Evolutionary conservation across 2,888 invertebrate species (phyloP).

Genomic region (Oscheius sp.): DNA sequence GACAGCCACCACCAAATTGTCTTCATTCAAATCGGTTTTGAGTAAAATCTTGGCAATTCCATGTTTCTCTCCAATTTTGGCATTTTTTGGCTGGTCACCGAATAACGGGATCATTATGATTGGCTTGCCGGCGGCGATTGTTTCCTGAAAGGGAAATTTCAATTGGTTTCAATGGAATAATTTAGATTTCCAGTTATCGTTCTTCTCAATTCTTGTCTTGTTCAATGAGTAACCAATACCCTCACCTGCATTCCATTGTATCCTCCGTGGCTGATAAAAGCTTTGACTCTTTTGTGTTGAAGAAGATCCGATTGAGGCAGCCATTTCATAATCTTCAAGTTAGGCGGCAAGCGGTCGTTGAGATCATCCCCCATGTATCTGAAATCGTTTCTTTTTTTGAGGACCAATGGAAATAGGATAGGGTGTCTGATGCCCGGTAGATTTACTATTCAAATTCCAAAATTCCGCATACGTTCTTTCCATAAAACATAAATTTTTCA

Average conservation of each 20-base stretch:
- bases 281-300: slow-evolving; percentile 80
- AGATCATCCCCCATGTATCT: slow-evolving; percentile 34
- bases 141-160: slow-evolving; percentile 26
- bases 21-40: slow-evolving; percentile 35
- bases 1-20: slow-evolving; percentile 19
- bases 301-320: slow-evolving; percentile 63
- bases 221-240: not conserved
- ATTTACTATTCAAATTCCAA: too few species aligned
- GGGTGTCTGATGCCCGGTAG: too few species aligned
- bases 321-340: slow-evolving; percentile 60
- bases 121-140: slow-evolving; percentile 42
- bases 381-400: not conserved
- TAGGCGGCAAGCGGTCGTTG: slow-evolving; percentile 37
- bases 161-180: not conserved
- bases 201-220: not conserved
- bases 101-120: slow-evolving; percentile 39
- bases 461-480: too few species aligned
- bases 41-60: slow-evolving; percentile 36
- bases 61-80: slow-evolving; percentile 40
- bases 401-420: not conserved
- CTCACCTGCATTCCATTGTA: slow-evolving; percentile 80
- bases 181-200: not conserved
- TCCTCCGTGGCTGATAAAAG: slow-evolving; percentile 83
- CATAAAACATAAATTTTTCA: too few species aligned
- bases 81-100: slow-evolving; percentile 46